Conservation (phyloP, 1,140 invertebrate species). For the Diachasmimorpha longicaudata region DNA sequence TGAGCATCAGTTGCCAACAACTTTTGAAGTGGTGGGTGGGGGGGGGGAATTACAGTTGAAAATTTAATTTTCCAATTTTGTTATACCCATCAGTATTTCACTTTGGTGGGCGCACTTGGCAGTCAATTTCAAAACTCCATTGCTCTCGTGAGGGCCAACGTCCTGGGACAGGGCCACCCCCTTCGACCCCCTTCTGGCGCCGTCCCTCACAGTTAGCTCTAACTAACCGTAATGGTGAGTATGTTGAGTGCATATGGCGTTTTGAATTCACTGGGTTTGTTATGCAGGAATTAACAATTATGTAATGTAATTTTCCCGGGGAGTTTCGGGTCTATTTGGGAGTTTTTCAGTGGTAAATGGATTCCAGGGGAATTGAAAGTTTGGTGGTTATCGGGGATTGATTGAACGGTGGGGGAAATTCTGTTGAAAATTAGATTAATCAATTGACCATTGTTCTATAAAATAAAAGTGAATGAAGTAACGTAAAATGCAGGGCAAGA, state of each 20-base stretch:
- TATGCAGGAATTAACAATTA: background rate
- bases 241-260: background rate
- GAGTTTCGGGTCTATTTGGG: background rate
- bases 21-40: background rate
- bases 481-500: too few relatives aligned
- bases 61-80: conserved; percentile 5
- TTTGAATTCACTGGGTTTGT: conserved; percentile 1
- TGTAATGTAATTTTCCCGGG: background rate
- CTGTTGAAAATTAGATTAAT: too few relatives aligned
- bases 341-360: background rate
- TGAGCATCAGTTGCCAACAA: background rate
- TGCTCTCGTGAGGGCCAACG: background rate
- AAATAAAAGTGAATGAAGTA: too few relatives aligned
- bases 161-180: background rate
- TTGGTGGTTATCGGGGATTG: too few relatives aligned
- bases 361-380: too few relatives aligned
- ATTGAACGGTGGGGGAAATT: too few relatives aligned
- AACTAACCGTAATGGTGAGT: background rate
- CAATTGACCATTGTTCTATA: too few relatives aligned
- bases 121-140: conserved; percentile 4
- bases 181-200: too few relatives aligned
- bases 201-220: too few relatives aligned
- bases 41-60: background rate
- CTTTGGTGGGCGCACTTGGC: background rate
- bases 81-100: background rate